phyloP scores from a whole-genome alignment of 2,888 invertebrate genomes.

The Eupithecia centaureata region DNA sequence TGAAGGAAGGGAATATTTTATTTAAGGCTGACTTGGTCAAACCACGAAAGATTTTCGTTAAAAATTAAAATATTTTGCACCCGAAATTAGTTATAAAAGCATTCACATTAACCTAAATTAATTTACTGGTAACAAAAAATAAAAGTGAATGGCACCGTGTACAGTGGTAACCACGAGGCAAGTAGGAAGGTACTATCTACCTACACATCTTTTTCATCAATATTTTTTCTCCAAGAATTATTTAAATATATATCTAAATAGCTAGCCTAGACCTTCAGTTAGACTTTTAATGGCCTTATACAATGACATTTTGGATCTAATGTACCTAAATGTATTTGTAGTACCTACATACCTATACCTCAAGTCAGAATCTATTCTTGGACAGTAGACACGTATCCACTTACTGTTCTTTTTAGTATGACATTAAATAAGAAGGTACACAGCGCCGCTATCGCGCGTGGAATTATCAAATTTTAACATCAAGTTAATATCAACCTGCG shows the following conservation, averaged over 20 bases:
- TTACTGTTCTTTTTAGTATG: background rate
- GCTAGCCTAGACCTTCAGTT: background rate
- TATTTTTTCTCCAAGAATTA: background rate
- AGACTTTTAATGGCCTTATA: background rate
- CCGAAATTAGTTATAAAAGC: slow-evolving; percentile 46
- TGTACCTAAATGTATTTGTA: background rate
- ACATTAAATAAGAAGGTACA: background rate
- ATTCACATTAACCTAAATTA: slow-evolving; percentile 44
- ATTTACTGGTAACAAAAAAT: slow-evolving; percentile 57
- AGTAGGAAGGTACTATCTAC: background rate
- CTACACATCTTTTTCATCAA: background rate
- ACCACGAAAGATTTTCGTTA: background rate
- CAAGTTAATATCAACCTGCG: too few relatives aligned
- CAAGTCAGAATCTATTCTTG: background rate
- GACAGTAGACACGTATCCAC: too few relatives aligned
- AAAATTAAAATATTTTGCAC: slow-evolving; percentile 2
- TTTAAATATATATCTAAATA: background rate
- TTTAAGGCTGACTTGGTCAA: background rate
- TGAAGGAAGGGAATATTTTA: background rate
- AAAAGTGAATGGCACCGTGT: slow-evolving; percentile 53
- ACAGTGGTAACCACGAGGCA: slow-evolving; percentile 43
- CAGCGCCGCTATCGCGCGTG: background rate
- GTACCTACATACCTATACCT: too few relatives aligned
- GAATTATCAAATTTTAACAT: background rate
- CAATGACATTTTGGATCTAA: background rate